These are phyloP conservation scores for Anagrus nilaparvatae DNA, from an alignment of 1,140 invertebrate species.

Conservation along the genomic window DNA sequence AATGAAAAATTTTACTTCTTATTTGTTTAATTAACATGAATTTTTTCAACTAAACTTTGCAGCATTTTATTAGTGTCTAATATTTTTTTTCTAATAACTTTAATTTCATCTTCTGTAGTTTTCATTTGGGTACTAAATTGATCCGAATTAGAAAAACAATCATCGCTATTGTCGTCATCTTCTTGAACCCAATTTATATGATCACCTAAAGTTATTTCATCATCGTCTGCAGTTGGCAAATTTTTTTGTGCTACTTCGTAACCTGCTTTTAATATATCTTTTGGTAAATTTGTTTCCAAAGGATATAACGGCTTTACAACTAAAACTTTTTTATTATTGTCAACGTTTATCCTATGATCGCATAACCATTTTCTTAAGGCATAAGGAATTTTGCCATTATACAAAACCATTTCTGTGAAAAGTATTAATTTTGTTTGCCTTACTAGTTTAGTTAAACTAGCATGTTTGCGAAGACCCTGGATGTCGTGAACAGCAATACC, in stretches of 20 bases:
- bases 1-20: not conserved
- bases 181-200: conserved; percentile 23
- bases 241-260: conserved; percentile 49
- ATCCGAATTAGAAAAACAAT: conserved; percentile 21
- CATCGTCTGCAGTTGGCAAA: conserved; percentile 24
- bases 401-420: conserved; percentile 54
- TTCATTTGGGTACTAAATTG: conserved; percentile 26
- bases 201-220: conserved; percentile 22
- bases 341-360: conserved; percentile 37
- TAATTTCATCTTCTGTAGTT: conserved; percentile 29
- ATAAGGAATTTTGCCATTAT: conserved; percentile 46
- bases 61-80: conserved; percentile 31
- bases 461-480: conserved; percentile 55
- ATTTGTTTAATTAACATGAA: conserved; percentile 6
- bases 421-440: conserved; percentile 57
- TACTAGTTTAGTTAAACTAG: conserved; percentile 55
- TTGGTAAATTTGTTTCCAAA: conserved; percentile 51
- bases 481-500: conserved; percentile 60
- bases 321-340: conserved; percentile 39
- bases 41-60: conserved; percentile 22
- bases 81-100: conserved; percentile 28
- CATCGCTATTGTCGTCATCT: conserved; percentile 21
- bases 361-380: conserved; percentile 35
- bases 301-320: conserved; percentile 56
- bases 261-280: conserved; percentile 52